Evolutionary conservation across 2,797 vertebrate species (phyloP).

Genomic region (Chrosomus eos): DNA sequence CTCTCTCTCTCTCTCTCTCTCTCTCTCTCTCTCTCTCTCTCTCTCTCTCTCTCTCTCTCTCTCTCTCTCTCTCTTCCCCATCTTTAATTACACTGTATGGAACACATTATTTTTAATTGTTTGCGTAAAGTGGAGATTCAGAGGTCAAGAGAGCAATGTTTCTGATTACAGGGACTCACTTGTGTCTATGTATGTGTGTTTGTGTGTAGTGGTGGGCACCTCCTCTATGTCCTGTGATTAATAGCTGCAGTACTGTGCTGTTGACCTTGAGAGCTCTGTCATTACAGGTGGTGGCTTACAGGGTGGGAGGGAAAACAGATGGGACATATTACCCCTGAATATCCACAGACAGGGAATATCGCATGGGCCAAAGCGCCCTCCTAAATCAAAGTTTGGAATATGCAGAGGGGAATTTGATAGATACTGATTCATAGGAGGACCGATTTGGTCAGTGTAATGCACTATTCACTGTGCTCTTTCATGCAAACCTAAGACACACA

Average conservation of each 20-base stretch:
- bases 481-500: not conserved
- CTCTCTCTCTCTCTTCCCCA: not conserved
- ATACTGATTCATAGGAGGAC: conserved; percentile 22
- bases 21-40: not conserved
- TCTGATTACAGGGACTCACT: conserved; percentile 27
- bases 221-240: conserved; percentile 52
- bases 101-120: conserved; percentile 48
- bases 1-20: not conserved
- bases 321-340: conserved; percentile 54
- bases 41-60: not conserved
- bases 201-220: not conserved
- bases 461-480: conserved; percentile 18
- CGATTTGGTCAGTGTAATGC: conserved; percentile 21
- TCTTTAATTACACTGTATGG: conserved; percentile 18
- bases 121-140: conserved; percentile 28
- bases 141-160: conserved; percentile 29
- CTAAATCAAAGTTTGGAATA: conserved; percentile 38
- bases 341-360: conserved; percentile 41
- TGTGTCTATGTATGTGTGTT: conserved; percentile 4
- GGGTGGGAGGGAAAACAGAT: conserved; percentile 53
- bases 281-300: conserved; percentile 55
- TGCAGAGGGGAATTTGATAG: conserved; percentile 22
- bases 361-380: conserved; percentile 17
- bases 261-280: conserved; percentile 58
- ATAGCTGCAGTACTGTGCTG: conserved; percentile 50